These are phyloP conservation scores for Rhegmatorhina hoffmannsi DNA, from an alignment of 2,113 vertebrate genomes.

Conservation along the genomic window DNA sequence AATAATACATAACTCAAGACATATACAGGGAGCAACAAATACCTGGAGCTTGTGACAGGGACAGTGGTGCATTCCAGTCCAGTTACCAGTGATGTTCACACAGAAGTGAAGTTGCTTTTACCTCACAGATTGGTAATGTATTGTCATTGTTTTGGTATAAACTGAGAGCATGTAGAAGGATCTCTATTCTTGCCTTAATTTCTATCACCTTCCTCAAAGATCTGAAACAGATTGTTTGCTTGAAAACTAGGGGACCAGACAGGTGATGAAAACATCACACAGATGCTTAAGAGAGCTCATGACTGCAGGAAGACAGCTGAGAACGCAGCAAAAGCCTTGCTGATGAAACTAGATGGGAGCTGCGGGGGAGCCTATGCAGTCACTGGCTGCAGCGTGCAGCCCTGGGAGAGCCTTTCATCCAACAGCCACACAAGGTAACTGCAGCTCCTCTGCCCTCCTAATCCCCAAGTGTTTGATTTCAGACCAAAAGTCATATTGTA, in stretches of 20 bases:
- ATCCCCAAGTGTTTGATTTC: not conserved
- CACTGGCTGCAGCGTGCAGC: slow-evolving; percentile 79
- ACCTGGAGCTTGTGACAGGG: not conserved
- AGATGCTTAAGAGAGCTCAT: slow-evolving; percentile 86
- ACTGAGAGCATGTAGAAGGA: not conserved
- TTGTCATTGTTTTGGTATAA: not conserved
- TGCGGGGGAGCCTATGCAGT: slow-evolving; percentile 82
- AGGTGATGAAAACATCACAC: slow-evolving; percentile 83
- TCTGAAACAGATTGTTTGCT: slow-evolving; percentile 48
- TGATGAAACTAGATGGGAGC: slow-evolving; percentile 85
- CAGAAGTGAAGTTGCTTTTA: not conserved
- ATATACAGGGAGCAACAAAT: not conserved
- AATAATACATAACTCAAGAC: not conserved
- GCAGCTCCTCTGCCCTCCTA: not conserved
- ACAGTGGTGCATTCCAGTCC: not conserved
- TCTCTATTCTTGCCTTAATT: not conserved
- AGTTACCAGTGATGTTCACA: not conserved
- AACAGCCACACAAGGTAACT: slow-evolving; percentile 89
- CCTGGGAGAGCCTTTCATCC: slow-evolving; percentile 89
- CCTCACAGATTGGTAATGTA: not conserved
- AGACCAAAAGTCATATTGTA: not conserved
- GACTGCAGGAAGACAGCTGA: slow-evolving; percentile 88
- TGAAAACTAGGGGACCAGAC: slow-evolving; percentile 78
- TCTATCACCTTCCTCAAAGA: not conserved
- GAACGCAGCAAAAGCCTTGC: slow-evolving; percentile 85